These are phyloP conservation scores for Pachypsylla venusta DNA, from an alignment of 1,140 invertebrate genomes.

Conservation along the genomic window DNA sequence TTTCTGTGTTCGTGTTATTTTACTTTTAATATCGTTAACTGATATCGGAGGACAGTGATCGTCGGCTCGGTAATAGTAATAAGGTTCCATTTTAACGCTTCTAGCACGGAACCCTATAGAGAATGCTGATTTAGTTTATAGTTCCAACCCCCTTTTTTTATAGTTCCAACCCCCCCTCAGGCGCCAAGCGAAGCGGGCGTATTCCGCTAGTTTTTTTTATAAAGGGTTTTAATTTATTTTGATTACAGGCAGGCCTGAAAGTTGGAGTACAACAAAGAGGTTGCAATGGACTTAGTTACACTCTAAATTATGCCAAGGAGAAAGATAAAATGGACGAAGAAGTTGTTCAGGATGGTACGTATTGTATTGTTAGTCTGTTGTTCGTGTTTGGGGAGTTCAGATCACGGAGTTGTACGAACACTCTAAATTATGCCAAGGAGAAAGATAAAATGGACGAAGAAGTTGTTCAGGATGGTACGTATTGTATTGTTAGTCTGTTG, in stretches of 20 bases:
- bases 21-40: too few species aligned
- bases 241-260: slow-evolving; percentile 63
- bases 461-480: slow-evolving; percentile 89
- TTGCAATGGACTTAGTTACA: slow-evolving; percentile 97
- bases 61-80: too few species aligned
- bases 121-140: too few species aligned
- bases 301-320: slow-evolving; percentile 79
- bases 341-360: slow-evolving; percentile 81
- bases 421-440: slow-evolving; percentile 79
- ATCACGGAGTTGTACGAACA: too few species aligned
- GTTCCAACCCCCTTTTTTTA: not conserved
- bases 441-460: slow-evolving; percentile 95
- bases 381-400: too few species aligned
- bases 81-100: too few species aligned
- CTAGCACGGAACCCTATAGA: too few species aligned
- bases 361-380: too few species aligned
- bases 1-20: too few species aligned
- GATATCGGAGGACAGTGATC: too few species aligned
- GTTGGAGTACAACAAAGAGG: slow-evolving; percentile 92
- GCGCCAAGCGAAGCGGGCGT: too few species aligned
- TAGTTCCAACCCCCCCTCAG: not conserved
- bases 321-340: slow-evolving; percentile 95
- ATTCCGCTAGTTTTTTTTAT: slow-evolving; percentile 12
- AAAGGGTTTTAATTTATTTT: slow-evolving; percentile 21
- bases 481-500: too few species aligned